These are phyloP conservation scores for Chymomyza fuscimana DNA, from an alignment of 2,888 invertebrate species.

Conservation along the genomic window DNA sequence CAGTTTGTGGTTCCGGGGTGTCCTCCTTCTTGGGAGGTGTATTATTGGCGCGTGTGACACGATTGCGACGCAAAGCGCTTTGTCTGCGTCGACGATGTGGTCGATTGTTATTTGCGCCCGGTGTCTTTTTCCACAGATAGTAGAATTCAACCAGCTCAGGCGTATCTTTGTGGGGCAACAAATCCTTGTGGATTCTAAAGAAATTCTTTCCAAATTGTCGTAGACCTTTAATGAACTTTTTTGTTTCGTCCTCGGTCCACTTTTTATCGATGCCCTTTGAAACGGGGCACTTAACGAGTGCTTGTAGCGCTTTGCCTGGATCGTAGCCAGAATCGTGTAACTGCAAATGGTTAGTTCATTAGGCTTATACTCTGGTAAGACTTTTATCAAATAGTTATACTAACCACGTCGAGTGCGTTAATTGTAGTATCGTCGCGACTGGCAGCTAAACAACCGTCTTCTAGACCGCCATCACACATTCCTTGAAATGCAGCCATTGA, in stretches of 20 bases:
- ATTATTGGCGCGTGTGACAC: constrained; percentile 89
- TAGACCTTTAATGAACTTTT: constrained; percentile 98
- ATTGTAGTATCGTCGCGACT: constrained; percentile 98
- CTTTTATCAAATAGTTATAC: constrained; percentile 42
- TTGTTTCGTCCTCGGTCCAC: constrained; percentile 98
- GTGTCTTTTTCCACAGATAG: constrained; percentile 99
- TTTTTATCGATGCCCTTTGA: constrained; percentile 98
- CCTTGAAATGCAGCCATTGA: constrained; percentile 99
- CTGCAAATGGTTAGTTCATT: constrained; percentile 79
- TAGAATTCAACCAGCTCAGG: constrained; percentile 99
- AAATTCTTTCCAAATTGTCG: constrained; percentile 99
- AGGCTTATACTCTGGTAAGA: neutral
- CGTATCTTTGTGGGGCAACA: constrained; percentile 97
- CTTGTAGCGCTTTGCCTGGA: constrained; percentile 96
- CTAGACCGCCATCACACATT: constrained; percentile 99
- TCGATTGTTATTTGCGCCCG: constrained; percentile 97
- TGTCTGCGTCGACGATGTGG: constrained; percentile 94
- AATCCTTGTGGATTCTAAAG: constrained; percentile 97
- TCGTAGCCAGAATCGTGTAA: constrained; percentile 98
- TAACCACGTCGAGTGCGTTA: constrained; percentile 95
- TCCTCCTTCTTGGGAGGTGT: constrained; percentile 90
- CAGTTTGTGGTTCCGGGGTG: constrained; percentile 83
- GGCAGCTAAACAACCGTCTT: constrained; percentile 98
- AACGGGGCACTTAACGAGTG: constrained; percentile 97
- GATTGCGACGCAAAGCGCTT: constrained; percentile 91